These are phyloP conservation scores for Rutilus rutilus DNA, from an alignment of 2,113 vertebrate species.

Conservation along the genomic window DNA sequence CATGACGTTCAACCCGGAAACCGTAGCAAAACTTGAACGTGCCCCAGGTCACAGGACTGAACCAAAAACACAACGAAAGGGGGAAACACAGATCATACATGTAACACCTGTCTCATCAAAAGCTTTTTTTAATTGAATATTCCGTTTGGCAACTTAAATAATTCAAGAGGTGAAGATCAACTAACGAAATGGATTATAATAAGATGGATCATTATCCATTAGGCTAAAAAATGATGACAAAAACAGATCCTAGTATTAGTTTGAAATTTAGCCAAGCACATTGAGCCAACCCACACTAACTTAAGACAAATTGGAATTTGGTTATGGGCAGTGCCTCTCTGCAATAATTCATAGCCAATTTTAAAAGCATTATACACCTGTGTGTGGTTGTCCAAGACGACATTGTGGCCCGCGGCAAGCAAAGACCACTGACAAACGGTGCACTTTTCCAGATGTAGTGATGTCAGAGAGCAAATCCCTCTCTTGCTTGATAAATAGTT, in stretches of 20 bases:
- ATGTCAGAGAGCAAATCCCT: constrained; percentile 19
- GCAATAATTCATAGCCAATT: constrained; percentile 7
- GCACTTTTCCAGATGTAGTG: constrained; percentile 45
- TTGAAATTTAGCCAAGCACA: background rate
- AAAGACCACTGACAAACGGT: constrained; percentile 3
- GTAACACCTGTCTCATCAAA: background rate
- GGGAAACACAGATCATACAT: too few relatives aligned
- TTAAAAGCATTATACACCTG: constrained; percentile 31
- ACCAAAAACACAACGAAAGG: too few relatives aligned
- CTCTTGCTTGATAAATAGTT: constrained; percentile 21
- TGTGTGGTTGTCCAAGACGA: constrained; percentile 19
- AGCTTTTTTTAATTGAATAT: background rate
- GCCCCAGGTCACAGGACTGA: too few relatives aligned
- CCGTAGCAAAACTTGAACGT: too few relatives aligned
- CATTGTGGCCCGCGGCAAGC: background rate
- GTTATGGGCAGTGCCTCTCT: background rate
- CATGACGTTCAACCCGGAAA: too few relatives aligned
- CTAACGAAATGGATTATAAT: background rate
- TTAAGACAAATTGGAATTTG: background rate
- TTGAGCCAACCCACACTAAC: background rate
- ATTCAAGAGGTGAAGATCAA: background rate
- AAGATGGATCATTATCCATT: background rate
- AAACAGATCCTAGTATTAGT: background rate
- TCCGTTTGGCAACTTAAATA: background rate
- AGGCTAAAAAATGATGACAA: background rate